phyloP scores from a whole-genome alignment of 2,888 invertebrate species.

The Leptogaster cylindrica region DNA sequence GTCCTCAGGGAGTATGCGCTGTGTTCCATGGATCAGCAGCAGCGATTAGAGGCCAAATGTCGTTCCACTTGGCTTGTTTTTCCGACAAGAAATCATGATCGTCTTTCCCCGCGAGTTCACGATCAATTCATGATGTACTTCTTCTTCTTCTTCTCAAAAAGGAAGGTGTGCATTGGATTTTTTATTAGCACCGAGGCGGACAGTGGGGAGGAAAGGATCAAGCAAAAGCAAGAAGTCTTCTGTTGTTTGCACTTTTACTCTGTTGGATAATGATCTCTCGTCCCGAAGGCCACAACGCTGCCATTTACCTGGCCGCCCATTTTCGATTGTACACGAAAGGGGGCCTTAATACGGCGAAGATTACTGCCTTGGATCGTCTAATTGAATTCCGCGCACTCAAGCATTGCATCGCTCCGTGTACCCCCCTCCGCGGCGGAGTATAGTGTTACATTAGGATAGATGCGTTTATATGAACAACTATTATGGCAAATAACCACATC shows the following conservation, averaged over 20 bases:
- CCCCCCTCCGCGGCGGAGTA: no score
- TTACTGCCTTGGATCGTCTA: slow-evolving; percentile 27
- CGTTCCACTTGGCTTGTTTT: slow-evolving; percentile 34
- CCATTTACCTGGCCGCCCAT: slow-evolving; percentile 29
- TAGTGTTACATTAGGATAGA: no score
- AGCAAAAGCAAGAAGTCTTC: no score
- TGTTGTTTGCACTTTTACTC: background rate
- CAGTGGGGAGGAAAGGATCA: no score
- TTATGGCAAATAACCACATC: no score
- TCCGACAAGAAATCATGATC: slow-evolving; percentile 24
- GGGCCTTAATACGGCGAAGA: slow-evolving; percentile 37
- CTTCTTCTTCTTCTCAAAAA: slow-evolving; percentile 11
- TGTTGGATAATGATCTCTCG: slow-evolving; percentile 37
- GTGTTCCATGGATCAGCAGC: background rate
- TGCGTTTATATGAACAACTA: no score
- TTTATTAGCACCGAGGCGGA: background rate
- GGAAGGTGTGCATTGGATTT: background rate
- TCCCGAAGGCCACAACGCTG: slow-evolving; percentile 18
- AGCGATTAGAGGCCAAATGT: slow-evolving; percentile 39
- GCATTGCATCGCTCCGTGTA: background rate
- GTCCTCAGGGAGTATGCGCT: background rate
- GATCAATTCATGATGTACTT: no score
- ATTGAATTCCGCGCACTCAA: slow-evolving; percentile 27
- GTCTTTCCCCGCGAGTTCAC: background rate
- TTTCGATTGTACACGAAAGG: slow-evolving; percentile 30